phyloP scores from a whole-genome alignment of 2,888 invertebrate species.

The Flexamia atlantica region DNA sequence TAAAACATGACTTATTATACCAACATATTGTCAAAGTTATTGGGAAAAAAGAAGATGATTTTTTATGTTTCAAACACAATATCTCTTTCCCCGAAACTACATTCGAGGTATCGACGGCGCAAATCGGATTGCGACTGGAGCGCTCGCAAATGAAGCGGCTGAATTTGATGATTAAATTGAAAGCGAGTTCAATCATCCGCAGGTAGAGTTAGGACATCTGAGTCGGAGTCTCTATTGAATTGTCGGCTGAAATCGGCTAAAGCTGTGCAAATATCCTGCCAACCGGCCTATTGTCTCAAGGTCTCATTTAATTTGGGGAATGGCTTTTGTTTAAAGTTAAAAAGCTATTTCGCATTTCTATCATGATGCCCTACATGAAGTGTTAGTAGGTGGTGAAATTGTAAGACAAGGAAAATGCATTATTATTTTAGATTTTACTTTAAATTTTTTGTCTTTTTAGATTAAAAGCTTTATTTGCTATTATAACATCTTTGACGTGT shows the following conservation, averaged over 20 bases:
- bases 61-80: too few relatives aligned
- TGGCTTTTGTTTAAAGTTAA: not conserved
- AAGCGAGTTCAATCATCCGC: constrained; percentile 27
- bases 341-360: not conserved
- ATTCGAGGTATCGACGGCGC: not conserved
- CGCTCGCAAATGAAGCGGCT: constrained; percentile 30
- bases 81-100: too few relatives aligned
- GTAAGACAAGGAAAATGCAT: too few relatives aligned
- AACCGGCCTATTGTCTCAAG: not conserved
- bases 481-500: too few relatives aligned
- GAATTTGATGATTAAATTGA: constrained; percentile 50
- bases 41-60: too few relatives aligned
- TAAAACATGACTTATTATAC: too few relatives aligned
- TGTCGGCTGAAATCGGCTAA: constrained; percentile 26
- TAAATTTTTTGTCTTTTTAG: too few relatives aligned
- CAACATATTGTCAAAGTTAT: too few relatives aligned
- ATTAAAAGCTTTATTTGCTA: too few relatives aligned
- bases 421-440: too few relatives aligned
- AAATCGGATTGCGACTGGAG: constrained; percentile 19
- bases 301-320: not conserved
- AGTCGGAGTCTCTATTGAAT: constrained; percentile 11
- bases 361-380: too few relatives aligned
- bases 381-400: too few relatives aligned
- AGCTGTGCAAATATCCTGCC: constrained; percentile 22
- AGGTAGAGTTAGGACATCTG: constrained; percentile 18